Evolutionary conservation across 2,113 vertebrate species (phyloP).

Genomic region (Electrona antarctica): DNA sequence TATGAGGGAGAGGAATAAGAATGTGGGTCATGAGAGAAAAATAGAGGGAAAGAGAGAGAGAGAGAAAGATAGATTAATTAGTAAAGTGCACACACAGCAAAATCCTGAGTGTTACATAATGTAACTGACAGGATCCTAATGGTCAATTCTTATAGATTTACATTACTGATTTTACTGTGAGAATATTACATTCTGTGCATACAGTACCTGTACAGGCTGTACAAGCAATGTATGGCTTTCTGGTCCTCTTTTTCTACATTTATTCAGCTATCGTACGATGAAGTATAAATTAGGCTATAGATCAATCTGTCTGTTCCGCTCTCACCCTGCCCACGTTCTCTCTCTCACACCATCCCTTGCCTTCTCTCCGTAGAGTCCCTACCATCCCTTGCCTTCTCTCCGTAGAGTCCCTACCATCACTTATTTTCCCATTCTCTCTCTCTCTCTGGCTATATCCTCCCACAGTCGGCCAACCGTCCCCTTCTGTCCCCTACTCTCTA

Average conservation of each 20-base stretch:
- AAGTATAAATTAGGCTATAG: too few relatives aligned
- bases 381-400: background rate
- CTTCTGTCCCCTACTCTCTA: slow-evolving; percentile 20
- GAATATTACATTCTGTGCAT: too few relatives aligned
- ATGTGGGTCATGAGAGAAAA: background rate
- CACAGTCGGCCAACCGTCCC: background rate
- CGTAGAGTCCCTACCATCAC: background rate
- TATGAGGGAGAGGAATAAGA: background rate
- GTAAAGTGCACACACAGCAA: background rate
- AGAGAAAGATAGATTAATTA: background rate
- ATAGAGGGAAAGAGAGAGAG: background rate
- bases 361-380: slow-evolving; percentile 2
- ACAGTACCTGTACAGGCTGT: too few relatives aligned
- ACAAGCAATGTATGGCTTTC: too few relatives aligned
- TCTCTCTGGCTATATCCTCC: slow-evolving; percentile 1
- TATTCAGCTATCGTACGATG: too few relatives aligned
- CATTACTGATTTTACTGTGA: too few relatives aligned
- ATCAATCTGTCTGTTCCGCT: background rate
- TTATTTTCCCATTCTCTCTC: background rate
- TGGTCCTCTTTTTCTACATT: too few relatives aligned
- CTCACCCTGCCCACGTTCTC: background rate
- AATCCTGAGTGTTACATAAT: background rate
- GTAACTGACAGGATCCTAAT: too few relatives aligned
- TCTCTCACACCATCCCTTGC: slow-evolving; percentile 12
- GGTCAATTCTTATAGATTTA: too few relatives aligned